A percentile compares a stretch with the other conserved stretches of the same genome.
These are phyloP conservation scores for Lipotes vexillifer DNA, from an alignment of 2,113 vertebrate genomes.

Conservation along the genomic window DNA sequence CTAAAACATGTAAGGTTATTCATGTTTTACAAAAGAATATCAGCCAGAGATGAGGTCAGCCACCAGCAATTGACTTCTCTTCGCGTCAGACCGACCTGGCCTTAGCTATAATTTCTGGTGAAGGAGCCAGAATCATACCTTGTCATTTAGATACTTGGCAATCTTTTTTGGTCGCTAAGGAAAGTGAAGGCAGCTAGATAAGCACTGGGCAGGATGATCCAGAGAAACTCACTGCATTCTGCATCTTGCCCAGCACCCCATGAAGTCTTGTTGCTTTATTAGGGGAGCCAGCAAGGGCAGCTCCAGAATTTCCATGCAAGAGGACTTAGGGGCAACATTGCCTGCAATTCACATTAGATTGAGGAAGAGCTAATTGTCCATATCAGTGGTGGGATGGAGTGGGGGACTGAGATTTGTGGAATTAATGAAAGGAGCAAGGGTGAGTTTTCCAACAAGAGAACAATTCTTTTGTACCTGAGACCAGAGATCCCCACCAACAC, in stretches of 20 bases:
- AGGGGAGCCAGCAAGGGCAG: background rate
- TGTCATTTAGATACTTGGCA: conserved; percentile 43
- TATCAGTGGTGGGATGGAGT: background rate
- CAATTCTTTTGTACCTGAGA: background rate
- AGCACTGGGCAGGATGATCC: background rate
- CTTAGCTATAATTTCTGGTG: conserved; percentile 54
- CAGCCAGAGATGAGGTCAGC: conserved; percentile 53
- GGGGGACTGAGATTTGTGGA: background rate
- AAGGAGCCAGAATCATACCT: conserved; percentile 46
- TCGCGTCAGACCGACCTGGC: conserved; percentile 50
- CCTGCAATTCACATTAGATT: background rate
- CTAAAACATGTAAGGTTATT: conserved; percentile 48
- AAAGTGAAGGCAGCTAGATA: background rate
- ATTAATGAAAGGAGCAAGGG: background rate
- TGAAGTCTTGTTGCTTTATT: background rate
- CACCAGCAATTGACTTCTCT: conserved; percentile 56
- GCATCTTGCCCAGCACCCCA: background rate
- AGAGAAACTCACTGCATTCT: background rate
- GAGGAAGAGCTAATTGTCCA: background rate
- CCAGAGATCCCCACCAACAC: background rate
- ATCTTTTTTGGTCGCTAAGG: background rate
- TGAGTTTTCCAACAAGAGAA: background rate
- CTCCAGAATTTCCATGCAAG: background rate
- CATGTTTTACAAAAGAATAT: conserved; percentile 31
- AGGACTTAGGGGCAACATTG: background rate